Conservation (phyloP, 2,888 invertebrate species). For the Callinectes sapidus region DNA sequence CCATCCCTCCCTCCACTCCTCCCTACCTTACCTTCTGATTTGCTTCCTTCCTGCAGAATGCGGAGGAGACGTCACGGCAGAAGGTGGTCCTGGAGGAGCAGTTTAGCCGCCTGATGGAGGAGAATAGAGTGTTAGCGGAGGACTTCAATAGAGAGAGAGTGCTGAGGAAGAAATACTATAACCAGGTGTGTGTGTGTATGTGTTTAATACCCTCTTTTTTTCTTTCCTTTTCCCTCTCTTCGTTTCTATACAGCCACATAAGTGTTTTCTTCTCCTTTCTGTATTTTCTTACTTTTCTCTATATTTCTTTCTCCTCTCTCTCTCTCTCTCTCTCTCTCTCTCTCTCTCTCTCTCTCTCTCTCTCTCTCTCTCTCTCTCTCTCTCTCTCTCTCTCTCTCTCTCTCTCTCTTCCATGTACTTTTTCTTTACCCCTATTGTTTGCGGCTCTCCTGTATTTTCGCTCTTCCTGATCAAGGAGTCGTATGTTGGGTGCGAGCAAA, state of each 20-base stretch:
- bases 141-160: conserved; percentile 74
- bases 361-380: not conserved
- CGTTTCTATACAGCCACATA: not conserved
- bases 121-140: conserved; percentile 73
- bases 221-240: not conserved
- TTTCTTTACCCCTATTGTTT: no score
- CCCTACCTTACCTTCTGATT: not conserved
- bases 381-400: not conserved
- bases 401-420: not conserved
- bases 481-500: no score
- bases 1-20: not conserved
- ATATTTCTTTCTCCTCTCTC: not conserved
- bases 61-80: conserved; percentile 36
- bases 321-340: conserved; percentile 25
- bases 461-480: no score
- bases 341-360: not conserved
- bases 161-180: conserved; percentile 74
- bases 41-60: conserved; percentile 45
- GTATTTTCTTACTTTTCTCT: not conserved
- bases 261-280: not conserved
- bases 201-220: not conserved
- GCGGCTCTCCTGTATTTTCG: no score
- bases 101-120: conserved; percentile 60
- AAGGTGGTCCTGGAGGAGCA: conserved; percentile 52
- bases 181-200: conserved; percentile 72